Evolutionary conservation across 2,888 invertebrate genomes (phyloP).

Genomic region (Phengaris alcon): DNA sequence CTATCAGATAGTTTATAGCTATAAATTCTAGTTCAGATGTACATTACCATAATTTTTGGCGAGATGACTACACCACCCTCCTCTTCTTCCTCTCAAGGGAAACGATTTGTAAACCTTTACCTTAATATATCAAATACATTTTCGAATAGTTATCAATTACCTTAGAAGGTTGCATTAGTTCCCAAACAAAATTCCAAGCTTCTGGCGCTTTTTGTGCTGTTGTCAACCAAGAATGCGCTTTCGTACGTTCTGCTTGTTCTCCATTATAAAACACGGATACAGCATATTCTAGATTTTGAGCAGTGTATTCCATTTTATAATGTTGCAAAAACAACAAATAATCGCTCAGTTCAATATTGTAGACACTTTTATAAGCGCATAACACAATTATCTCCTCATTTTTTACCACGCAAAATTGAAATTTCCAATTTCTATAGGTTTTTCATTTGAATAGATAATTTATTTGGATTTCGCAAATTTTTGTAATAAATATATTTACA

Average conservation of each 20-base stretch:
- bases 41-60: too few species aligned
- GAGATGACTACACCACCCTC: too few species aligned
- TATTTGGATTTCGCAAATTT: not conserved
- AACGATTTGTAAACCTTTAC: not conserved
- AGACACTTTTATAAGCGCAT: not conserved
- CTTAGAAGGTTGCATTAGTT: constrained; percentile 88
- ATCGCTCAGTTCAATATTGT: not conserved
- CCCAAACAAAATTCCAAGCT: constrained; percentile 97
- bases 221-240: constrained; percentile 92
- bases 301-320: constrained; percentile 79
- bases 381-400: not conserved
- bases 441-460: not conserved
- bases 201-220: constrained; percentile 90
- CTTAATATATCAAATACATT: not conserved
- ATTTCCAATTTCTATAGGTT: not conserved
- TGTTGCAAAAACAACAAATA: not conserved
- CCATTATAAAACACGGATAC: constrained; percentile 83
- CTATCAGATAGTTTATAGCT: too few species aligned
- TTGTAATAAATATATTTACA: constrained; percentile 1
- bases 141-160: constrained; percentile 62
- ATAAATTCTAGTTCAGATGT: too few species aligned
- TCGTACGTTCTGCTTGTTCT: constrained; percentile 82
- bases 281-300: constrained; percentile 83
- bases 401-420: not conserved
- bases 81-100: too few species aligned